Evolutionary conservation across 1,140 invertebrate species (phyloP), one percentile per base, ranked within the genome.

Genomic region (Thrips palmi): DNA sequence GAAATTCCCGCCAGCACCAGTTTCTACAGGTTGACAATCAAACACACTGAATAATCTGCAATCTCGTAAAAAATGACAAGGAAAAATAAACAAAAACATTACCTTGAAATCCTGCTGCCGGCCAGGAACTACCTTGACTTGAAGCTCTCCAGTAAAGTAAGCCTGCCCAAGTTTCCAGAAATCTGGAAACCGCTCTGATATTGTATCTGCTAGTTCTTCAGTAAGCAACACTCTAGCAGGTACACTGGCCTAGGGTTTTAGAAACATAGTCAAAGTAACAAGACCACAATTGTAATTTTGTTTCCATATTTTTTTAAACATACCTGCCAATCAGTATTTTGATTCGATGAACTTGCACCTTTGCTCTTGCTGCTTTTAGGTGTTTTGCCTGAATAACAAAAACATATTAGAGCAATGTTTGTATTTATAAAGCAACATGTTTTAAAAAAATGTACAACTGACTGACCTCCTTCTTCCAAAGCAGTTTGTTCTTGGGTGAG

Each of bases 81-180:
- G 8, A 25, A 11, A 17, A 21, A 24, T 35, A 33, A 8, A 32
- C 10, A 6, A 19, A 25, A 30, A 42, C 32, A 31, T 51, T 50
- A 77, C 74, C 60, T 81, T 81, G 46, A 79, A 80, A 44, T 71
- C 65, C 24, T 61, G 54, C 50, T 79, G 72, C 51, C 78, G 76
- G 23, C 67, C 67, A 2, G 64, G 58, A 52, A 82, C 70, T 28
- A 79, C 69, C 39, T 71, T 68, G 1, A 75, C 69, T 45, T 76
- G 66, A 8, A 92, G 53, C 49, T 88, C 82, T 2, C 81, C 83
- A 10, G 71, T 76, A 51, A 92, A 87, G 58, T 92, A 93, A 34
- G 78, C 72, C 52, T 88, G 83, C 2, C 86, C 84, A 2, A 93
- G 63, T 56, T 80, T 78, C 84, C 85, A 89, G 7, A 92, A 59